A percentile compares a stretch with the other conserved stretches of the same genome.
These are phyloP conservation scores for Rapana venosa DNA, from an alignment of 2,888 invertebrate species.

Conservation along the genomic window DNA sequence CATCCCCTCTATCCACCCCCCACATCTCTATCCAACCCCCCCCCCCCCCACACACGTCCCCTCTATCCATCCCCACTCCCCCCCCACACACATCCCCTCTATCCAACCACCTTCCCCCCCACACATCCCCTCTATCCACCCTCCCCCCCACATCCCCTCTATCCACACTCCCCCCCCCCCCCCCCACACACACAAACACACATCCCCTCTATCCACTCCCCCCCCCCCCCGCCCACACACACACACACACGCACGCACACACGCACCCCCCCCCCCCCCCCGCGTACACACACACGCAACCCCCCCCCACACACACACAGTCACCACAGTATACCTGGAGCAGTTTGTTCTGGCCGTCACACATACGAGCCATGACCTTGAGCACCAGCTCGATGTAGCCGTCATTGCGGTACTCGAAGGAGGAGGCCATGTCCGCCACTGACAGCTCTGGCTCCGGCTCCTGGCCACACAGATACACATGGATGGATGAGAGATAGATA, in stretches of 20 bases:
- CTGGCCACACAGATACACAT: constrained; percentile 7
- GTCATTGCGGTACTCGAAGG: constrained; percentile 74
- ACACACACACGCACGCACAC: background rate
- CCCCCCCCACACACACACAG: background rate
- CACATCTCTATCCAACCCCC: no score
- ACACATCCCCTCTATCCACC: no score
- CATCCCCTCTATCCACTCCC: background rate
- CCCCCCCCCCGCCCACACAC: background rate
- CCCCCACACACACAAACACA: background rate
- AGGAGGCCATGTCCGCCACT: constrained; percentile 28
- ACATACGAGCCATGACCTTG: constrained; percentile 77
- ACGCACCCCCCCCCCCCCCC: background rate
- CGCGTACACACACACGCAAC: constrained; percentile 3
- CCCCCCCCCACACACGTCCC: no score
- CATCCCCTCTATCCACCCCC: no score
- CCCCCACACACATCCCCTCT: no score
- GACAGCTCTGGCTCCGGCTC: constrained; percentile 50
- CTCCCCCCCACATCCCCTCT: no score
- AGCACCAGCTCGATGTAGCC: constrained; percentile 78
- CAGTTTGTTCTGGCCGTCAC: constrained; percentile 77
- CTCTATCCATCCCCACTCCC: no score
- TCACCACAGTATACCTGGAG: constrained; percentile 75
- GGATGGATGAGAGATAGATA: no score
- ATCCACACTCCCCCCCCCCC: background rate
- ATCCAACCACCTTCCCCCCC: no score